These are phyloP conservation scores for zebrafish (Danio rerio) DNA, from an alignment of 2,113 vertebrate species.

Conservation along the genomic window DNA sequence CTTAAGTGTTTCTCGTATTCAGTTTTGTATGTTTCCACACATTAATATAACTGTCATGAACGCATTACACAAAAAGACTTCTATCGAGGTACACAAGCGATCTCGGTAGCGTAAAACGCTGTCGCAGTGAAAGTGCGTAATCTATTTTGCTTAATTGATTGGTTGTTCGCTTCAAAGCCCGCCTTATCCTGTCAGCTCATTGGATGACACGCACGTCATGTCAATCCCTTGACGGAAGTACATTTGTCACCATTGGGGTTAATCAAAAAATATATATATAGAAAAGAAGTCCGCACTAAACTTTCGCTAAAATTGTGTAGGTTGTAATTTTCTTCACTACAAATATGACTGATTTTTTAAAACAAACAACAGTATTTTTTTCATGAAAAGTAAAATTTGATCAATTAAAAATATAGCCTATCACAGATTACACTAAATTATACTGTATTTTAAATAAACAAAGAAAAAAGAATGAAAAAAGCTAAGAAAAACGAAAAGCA, in stretches of 20 bases:
- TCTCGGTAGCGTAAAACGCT: background rate
- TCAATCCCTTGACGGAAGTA: background rate
- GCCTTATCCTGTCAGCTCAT: background rate
- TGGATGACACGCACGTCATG: background rate
- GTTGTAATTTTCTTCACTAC: background rate
- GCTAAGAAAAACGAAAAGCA: no score
- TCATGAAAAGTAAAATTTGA: no score
- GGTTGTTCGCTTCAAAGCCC: slow-evolving; percentile 15
- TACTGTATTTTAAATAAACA: no score
- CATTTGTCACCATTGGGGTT: background rate
- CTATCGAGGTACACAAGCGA: no score
- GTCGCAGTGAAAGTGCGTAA: slow-evolving; percentile 42
- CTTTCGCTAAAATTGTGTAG: background rate
- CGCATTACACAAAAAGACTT: background rate
- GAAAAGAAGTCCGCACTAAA: background rate
- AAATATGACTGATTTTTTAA: no score
- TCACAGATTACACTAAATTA: no score
- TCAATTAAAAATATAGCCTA: no score
- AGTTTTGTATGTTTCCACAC: background rate
- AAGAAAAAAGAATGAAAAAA: no score
- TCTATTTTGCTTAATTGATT: slow-evolving; percentile 23
- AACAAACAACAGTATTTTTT: no score
- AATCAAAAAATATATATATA: slow-evolving; percentile 30
- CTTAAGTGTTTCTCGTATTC: background rate
- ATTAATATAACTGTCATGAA: background rate